Conservation (phyloP, 1,140 invertebrate species). For the Archivesica marissinica region DNA sequence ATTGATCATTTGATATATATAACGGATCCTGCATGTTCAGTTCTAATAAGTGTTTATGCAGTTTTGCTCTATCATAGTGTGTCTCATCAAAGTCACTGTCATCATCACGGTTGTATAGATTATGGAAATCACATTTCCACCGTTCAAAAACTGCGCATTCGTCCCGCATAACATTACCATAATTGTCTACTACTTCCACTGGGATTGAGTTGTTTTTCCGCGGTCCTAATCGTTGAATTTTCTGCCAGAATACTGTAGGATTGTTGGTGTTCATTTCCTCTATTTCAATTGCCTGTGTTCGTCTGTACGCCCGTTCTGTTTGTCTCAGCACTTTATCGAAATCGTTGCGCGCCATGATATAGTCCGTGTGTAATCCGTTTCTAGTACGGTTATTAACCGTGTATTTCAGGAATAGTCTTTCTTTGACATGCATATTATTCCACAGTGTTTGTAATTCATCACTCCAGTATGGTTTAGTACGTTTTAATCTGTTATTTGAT, state of each 20-base stretch:
- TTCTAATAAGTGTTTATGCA: conserved; percentile 19
- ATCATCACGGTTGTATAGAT: conserved; percentile 38
- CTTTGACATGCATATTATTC: too few relatives aligned
- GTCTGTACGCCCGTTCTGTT: background rate
- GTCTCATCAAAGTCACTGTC: too few relatives aligned
- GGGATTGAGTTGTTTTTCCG: conserved; percentile 16
- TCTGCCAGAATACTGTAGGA: conserved; percentile 6
- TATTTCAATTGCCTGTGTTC: background rate
- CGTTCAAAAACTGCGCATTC: conserved; percentile 16
- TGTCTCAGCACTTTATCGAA: conserved; percentile 20
- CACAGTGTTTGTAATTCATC: too few relatives aligned
- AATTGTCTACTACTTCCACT: background rate
- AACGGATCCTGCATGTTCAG: background rate
- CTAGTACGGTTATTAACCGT: background rate
- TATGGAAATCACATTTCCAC: conserved; percentile 22
- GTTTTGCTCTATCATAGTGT: background rate
- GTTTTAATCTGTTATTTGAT: too few relatives aligned
- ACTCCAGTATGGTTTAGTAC: too few relatives aligned
- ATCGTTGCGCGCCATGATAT: background rate
- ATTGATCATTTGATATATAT: conserved; percentile 7
- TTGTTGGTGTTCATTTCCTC: conserved; percentile 8
- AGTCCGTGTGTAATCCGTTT: background rate
- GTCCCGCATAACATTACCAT: background rate
- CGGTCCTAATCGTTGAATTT: too few relatives aligned
- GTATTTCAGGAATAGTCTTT: background rate